A percentile compares a stretch with the other conserved stretches of the same genome.
Evolutionary conservation across 2,888 invertebrate genomes (phyloP).

Genomic region (Chloroclystis v-ata): DNA sequence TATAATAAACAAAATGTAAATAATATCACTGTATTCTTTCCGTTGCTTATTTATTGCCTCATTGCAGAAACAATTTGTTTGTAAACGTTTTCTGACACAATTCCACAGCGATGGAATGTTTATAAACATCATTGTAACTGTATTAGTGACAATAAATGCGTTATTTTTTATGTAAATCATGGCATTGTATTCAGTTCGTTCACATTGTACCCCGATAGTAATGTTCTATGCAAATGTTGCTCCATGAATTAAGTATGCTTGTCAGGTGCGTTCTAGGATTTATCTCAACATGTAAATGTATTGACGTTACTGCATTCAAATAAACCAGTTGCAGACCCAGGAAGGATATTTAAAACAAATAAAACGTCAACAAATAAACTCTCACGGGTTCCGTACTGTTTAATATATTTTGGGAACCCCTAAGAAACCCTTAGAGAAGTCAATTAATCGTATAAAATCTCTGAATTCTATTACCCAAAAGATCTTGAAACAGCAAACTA

Average conservation of each 20-base stretch:
- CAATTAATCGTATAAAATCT: too few species aligned
- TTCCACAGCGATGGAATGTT: conserved; percentile 29
- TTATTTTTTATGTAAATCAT: conserved; percentile 50
- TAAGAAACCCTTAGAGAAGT: too few species aligned
- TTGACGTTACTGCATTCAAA: neutral
- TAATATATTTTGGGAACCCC: too few species aligned
- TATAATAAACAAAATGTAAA: too few species aligned
- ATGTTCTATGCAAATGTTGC: conserved; percentile 28
- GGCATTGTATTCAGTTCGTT: conserved; percentile 55
- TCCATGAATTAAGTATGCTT: conserved; percentile 41
- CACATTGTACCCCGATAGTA: conserved; percentile 43
- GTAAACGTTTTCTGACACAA: conserved; percentile 24
- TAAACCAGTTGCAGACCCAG: too few species aligned
- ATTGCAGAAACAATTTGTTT: conserved; percentile 19
- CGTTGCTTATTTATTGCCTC: neutral
- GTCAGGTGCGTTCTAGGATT: conserved; percentile 33
- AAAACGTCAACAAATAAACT: too few species aligned
- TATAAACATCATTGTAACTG: conserved; percentile 41
- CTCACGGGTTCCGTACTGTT: too few species aligned
- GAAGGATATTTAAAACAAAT: conserved; percentile 13
- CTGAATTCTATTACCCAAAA: too few species aligned
- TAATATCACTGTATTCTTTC: too few species aligned
- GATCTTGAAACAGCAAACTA: too few species aligned
- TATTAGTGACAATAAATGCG: conserved; percentile 35
- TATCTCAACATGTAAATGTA: conserved; percentile 22